Base-by-base conservation (phyloP, 2,888 invertebrate species). In the Cheilosia impressa region DNA sequence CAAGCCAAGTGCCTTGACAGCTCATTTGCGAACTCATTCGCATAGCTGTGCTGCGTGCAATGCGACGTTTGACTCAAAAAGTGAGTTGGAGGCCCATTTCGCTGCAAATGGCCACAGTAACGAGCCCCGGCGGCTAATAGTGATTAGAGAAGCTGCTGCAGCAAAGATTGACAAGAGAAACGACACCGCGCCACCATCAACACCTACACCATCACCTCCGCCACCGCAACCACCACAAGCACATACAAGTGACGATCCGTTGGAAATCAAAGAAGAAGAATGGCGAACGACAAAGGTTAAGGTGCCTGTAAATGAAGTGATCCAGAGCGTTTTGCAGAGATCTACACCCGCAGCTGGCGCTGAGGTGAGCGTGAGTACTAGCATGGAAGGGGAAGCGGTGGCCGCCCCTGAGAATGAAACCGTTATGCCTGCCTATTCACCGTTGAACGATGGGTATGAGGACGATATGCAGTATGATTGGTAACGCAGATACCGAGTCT, bases 1-100 rank as follows among this genome's bases (percentile, higher is more conserved):
- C 3, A 87, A 83, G 55, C 87, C 87, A 9, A 87, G 78, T 66
- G 87, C 87, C 17, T 69, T 88, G 66, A 87, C 87, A 3, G 34
- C 65, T 10, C 88, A 88, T 47, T 41, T 87, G 62, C 75, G 79
- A 24, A 76, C 52, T 1, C 88, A 88, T 41, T 34, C 34, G 2
- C 27, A 24, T 9, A 80, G 80, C 1, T 87, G 88, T 31, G 22
- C 73, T 17, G 66, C 53, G 7, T 88, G 88, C 55, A 80, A 75
- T 43, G 60, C 53, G n/a, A 65, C 66, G 0, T 87, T 85, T 53
- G 24, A 57, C 1, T 65, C 73, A 9, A 79, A 75, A 38, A 10
- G 15, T 15, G 72, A 87, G 0, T 27, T 85, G 13, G 60, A 71
- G 9, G 63, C 13, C 2, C 87, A 88, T 63, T 84, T 84, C 27